phyloP scores from a whole-genome alignment of 1,140 invertebrate species.

The Drosophila pachea region DNA sequence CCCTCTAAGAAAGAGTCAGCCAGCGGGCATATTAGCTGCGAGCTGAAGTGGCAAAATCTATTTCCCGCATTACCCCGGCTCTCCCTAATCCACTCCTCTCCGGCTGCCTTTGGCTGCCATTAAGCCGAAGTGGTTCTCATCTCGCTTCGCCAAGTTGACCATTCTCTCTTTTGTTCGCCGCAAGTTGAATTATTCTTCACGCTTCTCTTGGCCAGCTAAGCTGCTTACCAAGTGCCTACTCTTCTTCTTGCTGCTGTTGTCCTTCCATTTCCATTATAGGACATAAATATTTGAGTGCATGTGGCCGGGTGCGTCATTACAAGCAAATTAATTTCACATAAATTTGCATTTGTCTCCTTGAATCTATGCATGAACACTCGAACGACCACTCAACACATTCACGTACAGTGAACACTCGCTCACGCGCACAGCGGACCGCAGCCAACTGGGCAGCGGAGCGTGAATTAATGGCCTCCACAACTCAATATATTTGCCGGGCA shows the following conservation, averaged over 20 bases:
- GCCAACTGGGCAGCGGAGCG: slow-evolving; percentile 13
- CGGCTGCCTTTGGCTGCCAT: too few species aligned
- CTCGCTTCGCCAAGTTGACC: too few species aligned
- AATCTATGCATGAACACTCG: slow-evolving; percentile 32
- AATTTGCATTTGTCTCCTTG: slow-evolving; percentile 48
- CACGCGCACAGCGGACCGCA: background rate
- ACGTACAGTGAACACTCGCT: background rate
- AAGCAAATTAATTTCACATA: slow-evolving; percentile 70
- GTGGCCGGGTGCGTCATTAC: slow-evolving; percentile 40
- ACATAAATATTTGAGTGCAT: slow-evolving; percentile 61
- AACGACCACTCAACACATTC: background rate
- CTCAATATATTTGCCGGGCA: slow-evolving; percentile 48
- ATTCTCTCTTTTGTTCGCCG: too few species aligned
- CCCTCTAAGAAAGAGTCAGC: background rate
- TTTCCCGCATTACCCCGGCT: too few species aligned
- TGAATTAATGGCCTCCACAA: slow-evolving; percentile 18
- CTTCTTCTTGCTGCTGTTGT: slow-evolving; percentile 27
- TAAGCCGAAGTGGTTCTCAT: too few species aligned
- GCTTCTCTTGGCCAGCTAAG: too few species aligned
- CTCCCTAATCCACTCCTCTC: too few species aligned
- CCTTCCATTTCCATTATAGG: slow-evolving; percentile 56
- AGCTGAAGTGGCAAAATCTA: background rate
- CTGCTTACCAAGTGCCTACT: background rate
- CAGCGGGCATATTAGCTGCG: slow-evolving; percentile 12
- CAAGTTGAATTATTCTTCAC: too few species aligned